These are phyloP conservation scores for Diloba caeruleocephala DNA, from an alignment of 2,888 invertebrate genomes.

Conservation along the genomic window DNA sequence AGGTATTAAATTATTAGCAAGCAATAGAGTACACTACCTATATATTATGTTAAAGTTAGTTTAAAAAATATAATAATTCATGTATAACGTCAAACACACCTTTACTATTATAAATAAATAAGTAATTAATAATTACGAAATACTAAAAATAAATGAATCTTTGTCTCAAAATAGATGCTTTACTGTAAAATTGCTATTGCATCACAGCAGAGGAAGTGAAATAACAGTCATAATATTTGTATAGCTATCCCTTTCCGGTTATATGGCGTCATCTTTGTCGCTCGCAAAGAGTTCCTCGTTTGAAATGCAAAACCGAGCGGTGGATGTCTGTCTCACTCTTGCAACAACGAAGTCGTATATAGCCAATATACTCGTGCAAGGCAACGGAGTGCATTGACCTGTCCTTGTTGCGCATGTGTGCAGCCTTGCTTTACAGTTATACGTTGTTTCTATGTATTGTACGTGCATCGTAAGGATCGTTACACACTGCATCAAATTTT, in stretches of 20 bases:
- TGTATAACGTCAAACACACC: background rate
- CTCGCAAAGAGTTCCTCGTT: conserved; percentile 70
- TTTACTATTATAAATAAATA: conserved; percentile 24
- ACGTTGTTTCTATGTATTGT: conserved; percentile 73
- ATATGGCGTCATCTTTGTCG: conserved; percentile 78
- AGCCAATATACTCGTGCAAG: conserved; percentile 80
- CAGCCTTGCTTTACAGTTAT: conserved; percentile 88
- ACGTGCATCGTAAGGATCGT: conserved; percentile 82
- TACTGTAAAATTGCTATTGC: conserved; percentile 85
- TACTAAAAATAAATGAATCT: conserved; percentile 74
- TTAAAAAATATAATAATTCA: no score
- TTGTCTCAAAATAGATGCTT: conserved; percentile 84
- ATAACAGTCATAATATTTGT: conserved; percentile 88
- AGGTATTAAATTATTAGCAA: conserved; percentile 9
- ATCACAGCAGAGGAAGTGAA: conserved; percentile 88
- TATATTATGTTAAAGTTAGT: background rate
- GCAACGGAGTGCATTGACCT: conserved; percentile 88
- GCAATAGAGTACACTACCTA: conserved; percentile 4
- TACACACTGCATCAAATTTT: conserved; percentile 70
- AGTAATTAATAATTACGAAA: conserved; percentile 55
- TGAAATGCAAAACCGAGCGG: conserved; percentile 66
- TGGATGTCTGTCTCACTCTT: conserved; percentile 65
- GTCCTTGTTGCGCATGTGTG: conserved; percentile 87
- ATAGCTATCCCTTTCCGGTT: conserved; percentile 78
- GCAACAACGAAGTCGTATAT: conserved; percentile 62